A percentile compares a stretch with the other conserved stretches of the same genome.
Evolutionary conservation across 1,140 invertebrate species (phyloP).

Genomic region (Drosophila erecta): DNA sequence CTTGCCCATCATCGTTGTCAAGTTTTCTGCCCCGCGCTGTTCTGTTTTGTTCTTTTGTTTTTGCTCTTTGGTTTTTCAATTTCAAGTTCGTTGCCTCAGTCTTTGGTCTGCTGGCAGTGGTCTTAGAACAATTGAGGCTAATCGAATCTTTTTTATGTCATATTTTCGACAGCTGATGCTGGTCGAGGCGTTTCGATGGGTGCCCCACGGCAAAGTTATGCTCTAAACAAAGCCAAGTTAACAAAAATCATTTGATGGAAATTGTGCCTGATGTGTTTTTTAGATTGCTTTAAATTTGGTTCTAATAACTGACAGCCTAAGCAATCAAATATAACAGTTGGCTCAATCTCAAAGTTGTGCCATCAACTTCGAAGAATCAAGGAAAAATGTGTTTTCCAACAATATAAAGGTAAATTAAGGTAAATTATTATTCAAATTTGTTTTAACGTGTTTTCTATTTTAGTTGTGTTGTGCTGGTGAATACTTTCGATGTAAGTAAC

Average conservation of each 20-base stretch:
- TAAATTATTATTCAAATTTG: too few relatives aligned
- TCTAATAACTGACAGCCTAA: slow-evolving; percentile 33
- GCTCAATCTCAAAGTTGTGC: too few relatives aligned
- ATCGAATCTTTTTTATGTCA: slow-evolving; percentile 70
- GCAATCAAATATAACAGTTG: slow-evolving; percentile 23
- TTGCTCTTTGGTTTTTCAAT: slow-evolving; percentile 66
- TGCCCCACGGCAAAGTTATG: slow-evolving; percentile 26
- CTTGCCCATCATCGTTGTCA: slow-evolving; percentile 46
- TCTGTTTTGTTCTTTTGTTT: slow-evolving; percentile 47
- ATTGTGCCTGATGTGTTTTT: slow-evolving; percentile 26
- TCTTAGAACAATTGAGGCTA: slow-evolving; percentile 79
- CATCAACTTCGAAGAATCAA: not conserved
- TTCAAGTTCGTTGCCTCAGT: slow-evolving; percentile 81
- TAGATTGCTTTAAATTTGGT: slow-evolving; percentile 45
- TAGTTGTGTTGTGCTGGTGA: too few relatives aligned
- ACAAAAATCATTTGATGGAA: slow-evolving; percentile 33
- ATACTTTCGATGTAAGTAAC: too few relatives aligned
- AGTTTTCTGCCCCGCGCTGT: slow-evolving; percentile 40
- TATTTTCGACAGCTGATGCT: slow-evolving; percentile 77
- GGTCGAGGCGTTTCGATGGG: slow-evolving; percentile 61
- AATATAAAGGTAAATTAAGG: too few relatives aligned
- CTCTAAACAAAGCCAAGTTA: slow-evolving; percentile 22
- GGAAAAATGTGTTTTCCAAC: not conserved
- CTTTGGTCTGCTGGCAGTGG: slow-evolving; percentile 56
- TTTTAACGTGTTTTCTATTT: too few relatives aligned